Base-by-base conservation (phyloP, 2,113 vertebrate genomes). In the Callipepla californica region DNA sequence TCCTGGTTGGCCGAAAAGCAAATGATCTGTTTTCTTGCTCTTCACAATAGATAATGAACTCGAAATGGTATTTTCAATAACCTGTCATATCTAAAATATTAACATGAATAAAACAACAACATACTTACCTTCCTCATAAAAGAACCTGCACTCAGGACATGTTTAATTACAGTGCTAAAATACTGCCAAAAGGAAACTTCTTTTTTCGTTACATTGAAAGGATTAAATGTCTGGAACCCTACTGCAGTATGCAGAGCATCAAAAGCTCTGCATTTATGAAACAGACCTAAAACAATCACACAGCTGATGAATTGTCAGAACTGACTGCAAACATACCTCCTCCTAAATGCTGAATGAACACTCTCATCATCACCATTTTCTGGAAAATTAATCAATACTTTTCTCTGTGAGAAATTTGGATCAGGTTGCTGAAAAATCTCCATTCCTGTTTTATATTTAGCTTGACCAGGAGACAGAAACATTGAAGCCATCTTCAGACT, bases 321-420 rank as follows among this genome's bases (percentile, higher is more conserved):
- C 77, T 93, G n/a, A 79, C 48, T 47, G 73, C 82, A 91, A 73
- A 69, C 13, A 0, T 97, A 98, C 98, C 95, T 98, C 96, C 96
- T 97, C 47, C 70, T 90, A 50, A 98, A 95, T 28, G 90, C 38
- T 92, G 95, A 92, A n/a, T 90, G 92, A 65, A 36, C 42, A 51
- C 86, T 96, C 50, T 93, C 94, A 96, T 95, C 90, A 92, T 93
- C 86, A 79, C 93, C 67, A 55, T 76, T 77, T 87, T 94, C 94
- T 84, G 45, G 42, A 92, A 92, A 89, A 57, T 87, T 78, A 95
- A 76, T 69, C 88, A 96, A 55, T 67, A 85, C 67, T 90, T 92
- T 96, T 80, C 92, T 62, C 95, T 85, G 77, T 15, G 66, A 83
- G 90, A 95, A 74, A 88, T 16, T 97, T 83, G 80, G 67, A 70